A percentile compares a stretch with the other conserved stretches of the same genome.
Evolutionary conservation across 1,140 invertebrate genomes (phyloP).

Genomic region (Apis laboriosa): DNA sequence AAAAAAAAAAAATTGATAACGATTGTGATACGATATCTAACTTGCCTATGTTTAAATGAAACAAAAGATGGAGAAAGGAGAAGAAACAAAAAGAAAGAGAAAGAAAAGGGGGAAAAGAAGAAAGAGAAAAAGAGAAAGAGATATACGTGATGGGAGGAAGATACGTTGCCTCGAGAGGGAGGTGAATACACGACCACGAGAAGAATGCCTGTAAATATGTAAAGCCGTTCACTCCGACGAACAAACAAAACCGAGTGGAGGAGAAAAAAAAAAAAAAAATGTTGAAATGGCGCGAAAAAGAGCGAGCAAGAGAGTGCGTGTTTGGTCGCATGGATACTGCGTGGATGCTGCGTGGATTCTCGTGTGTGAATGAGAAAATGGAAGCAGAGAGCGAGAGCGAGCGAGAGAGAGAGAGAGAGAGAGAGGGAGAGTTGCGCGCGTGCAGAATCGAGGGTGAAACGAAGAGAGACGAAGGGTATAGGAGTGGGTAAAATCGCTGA

Average conservation of each 20-base stretch:
- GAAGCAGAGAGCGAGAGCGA: conserved; percentile 46
- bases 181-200: conserved; percentile 65
- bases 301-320: conserved; percentile 23
- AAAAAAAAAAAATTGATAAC: conserved; percentile 53
- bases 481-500: conserved; percentile 16
- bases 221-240: conserved; percentile 63
- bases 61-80: conserved; percentile 26
- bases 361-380: conserved; percentile 28
- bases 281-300: conserved; percentile 31
- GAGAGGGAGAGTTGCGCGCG: not conserved
- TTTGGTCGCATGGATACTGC: conserved; percentile 10
- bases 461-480: not conserved
- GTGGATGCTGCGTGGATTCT: conserved; percentile 18
- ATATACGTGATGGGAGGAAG: conserved; percentile 12
- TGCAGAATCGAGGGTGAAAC: conserved; percentile 31
- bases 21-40: conserved; percentile 82
- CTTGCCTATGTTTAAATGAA: conserved; percentile 78
- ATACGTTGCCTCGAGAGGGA: conserved; percentile 41
- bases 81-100: conserved; percentile 8
- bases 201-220: conserved; percentile 74
- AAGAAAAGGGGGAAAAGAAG: conserved; percentile 3
- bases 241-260: conserved; percentile 38
- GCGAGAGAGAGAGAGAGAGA: conserved; percentile 41
- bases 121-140: conserved; percentile 5
- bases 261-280: conserved; percentile 13